Evolutionary conservation across 2,113 vertebrate genomes (phyloP).

Genomic region (Climacteris rufus): DNA sequence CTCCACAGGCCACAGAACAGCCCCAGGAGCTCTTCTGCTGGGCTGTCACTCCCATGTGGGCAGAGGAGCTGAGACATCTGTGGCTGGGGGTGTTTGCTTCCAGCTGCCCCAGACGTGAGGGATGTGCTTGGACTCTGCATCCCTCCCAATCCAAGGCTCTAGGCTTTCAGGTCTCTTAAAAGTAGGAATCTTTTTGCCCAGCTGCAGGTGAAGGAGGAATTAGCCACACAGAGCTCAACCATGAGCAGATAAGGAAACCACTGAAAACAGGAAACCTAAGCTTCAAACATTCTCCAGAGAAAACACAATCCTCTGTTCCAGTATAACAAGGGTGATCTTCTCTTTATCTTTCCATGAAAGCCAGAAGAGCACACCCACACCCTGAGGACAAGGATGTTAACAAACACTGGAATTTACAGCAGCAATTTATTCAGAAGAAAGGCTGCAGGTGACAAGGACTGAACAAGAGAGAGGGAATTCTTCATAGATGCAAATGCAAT

Average conservation of each 20-base stretch:
- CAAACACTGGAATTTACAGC: constrained; percentile 29
- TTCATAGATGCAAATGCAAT: neutral
- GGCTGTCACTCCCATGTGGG: neutral
- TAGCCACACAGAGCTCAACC: neutral
- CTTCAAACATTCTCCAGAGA: neutral
- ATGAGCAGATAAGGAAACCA: neutral
- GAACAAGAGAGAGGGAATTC: neutral
- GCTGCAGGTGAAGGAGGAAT: neutral
- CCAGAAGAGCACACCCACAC: neutral
- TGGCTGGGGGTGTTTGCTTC: neutral
- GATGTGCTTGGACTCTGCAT: neutral
- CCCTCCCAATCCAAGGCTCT: neutral
- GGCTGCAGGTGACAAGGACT: constrained; percentile 27
- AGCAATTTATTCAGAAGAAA: neutral
- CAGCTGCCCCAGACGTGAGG: neutral
- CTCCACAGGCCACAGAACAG: neutral
- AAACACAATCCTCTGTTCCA: neutral
- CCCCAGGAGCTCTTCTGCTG: neutral
- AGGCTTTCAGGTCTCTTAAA: neutral
- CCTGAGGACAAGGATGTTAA: constrained; percentile 33
- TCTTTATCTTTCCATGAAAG: constrained; percentile 10
- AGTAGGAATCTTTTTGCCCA: neutral
- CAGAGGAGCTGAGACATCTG: neutral
- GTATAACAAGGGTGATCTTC: neutral
- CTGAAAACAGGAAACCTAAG: neutral